These are phyloP conservation scores for Potamarius usumacintae DNA, from an alignment of 2,113 vertebrate species.

Conservation along the genomic window DNA sequence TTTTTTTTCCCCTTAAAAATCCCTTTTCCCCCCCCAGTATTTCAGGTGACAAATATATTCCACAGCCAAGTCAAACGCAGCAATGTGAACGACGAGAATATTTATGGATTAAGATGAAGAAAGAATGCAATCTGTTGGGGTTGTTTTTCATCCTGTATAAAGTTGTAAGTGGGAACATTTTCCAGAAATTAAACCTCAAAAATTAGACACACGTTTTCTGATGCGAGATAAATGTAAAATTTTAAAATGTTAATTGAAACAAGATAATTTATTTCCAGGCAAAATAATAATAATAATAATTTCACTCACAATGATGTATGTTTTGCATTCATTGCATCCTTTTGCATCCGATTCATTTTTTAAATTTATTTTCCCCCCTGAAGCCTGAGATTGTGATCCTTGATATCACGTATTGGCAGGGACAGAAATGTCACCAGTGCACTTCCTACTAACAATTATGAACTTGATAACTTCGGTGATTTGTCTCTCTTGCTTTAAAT, in stretches of 20 bases:
- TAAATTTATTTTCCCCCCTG: slow-evolving; percentile 75
- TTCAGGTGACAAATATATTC: slow-evolving; percentile 78
- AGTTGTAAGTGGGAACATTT: slow-evolving; percentile 81
- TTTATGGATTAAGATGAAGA: slow-evolving; percentile 58
- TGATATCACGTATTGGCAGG: slow-evolving; percentile 83
- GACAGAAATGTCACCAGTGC: slow-evolving; percentile 49
- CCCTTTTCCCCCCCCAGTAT: slow-evolving; percentile 76
- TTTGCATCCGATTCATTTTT: slow-evolving; percentile 65
- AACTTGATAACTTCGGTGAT: background rate
- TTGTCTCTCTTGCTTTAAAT: background rate
- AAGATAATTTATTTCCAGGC: slow-evolving; percentile 69
- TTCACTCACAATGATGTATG: slow-evolving; percentile 81
- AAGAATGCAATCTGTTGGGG: slow-evolving; percentile 38
- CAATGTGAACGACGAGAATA: slow-evolving; percentile 66
- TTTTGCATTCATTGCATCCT: slow-evolving; percentile 57
- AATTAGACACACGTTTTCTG: slow-evolving; percentile 61
- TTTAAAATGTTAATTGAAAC: background rate
- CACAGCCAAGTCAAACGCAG: slow-evolving; percentile 83
- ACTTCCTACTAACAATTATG: slow-evolving; percentile 29
- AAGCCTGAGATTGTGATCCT: slow-evolving; percentile 91
- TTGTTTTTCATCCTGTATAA: slow-evolving; percentile 34
- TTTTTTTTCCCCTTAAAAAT: slow-evolving; percentile 59
- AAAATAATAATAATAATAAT: slow-evolving; percentile 79
- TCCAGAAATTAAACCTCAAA: slow-evolving; percentile 57
- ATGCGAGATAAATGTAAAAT: slow-evolving; percentile 78